These are phyloP conservation scores for Aphaenogaster rudis DNA, from an alignment of 1,140 invertebrate genomes.

Conservation along the genomic window DNA sequence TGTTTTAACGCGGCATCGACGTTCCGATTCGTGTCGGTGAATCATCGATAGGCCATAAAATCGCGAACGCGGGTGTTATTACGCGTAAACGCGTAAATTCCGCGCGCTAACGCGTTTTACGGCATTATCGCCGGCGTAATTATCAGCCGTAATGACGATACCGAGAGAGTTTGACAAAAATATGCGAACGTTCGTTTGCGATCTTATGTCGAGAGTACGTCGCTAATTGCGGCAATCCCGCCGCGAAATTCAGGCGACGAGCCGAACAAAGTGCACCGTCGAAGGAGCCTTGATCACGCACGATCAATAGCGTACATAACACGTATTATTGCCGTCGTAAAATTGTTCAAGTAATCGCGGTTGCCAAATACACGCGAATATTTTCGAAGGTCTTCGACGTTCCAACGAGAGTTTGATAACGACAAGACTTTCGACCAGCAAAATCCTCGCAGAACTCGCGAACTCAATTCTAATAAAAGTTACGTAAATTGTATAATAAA, in stretches of 20 bases:
- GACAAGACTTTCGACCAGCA: neutral
- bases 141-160: neutral
- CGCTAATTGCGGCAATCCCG: constrained; percentile 31
- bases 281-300: constrained; percentile 20
- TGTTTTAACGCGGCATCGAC: neutral
- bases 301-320: constrained; percentile 53
- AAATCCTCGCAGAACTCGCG: neutral
- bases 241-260: neutral
- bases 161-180: neutral
- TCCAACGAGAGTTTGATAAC: neutral
- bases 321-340: constrained; percentile 37
- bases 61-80: neutral
- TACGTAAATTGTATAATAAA: neutral
- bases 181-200: constrained; percentile 1
- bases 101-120: neutral
- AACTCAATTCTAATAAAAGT: constrained; percentile 1
- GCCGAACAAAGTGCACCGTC: neutral
- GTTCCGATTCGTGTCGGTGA: neutral
- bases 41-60: constrained; percentile 6
- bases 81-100: neutral
- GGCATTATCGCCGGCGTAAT: neutral
- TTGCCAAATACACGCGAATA: neutral
- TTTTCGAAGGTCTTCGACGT: neutral
- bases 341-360: constrained; percentile 41
- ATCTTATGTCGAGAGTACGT: constrained; percentile 4